A percentile compares a stretch with the other conserved stretches of the same genome.
These are phyloP conservation scores for Drosophila punjabiensis DNA, from an alignment of 1,140 invertebrate species.

Conservation along the genomic window DNA sequence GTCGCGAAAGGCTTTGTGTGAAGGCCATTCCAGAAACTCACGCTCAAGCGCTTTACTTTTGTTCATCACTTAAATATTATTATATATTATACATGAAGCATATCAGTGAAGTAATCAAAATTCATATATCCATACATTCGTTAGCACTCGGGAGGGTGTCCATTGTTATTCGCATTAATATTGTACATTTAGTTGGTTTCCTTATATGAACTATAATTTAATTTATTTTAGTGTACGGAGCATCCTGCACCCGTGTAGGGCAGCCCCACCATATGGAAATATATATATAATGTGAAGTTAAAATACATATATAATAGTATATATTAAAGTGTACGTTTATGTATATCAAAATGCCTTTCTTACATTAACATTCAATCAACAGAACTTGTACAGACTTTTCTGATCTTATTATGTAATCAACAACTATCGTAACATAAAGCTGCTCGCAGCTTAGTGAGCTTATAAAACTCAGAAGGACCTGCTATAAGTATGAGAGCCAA, in stretches of 20 bases:
- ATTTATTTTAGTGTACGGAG: constrained; percentile 35
- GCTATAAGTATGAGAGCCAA: constrained; percentile 46
- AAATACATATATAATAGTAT: constrained; percentile 23
- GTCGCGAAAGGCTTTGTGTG: constrained; percentile 3
- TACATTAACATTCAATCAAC: constrained; percentile 20
- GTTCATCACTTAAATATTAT: constrained; percentile 22
- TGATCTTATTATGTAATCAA: background rate
- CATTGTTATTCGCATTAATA: constrained; percentile 41
- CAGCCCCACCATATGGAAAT: constrained; percentile 18
- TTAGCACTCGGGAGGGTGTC: constrained; percentile 12
- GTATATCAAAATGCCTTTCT: constrained; percentile 27
- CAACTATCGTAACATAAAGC: background rate
- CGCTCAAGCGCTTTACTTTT: constrained; percentile 9
- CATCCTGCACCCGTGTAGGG: constrained; percentile 11
- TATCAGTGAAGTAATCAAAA: constrained; percentile 65
- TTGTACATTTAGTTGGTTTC: constrained; percentile 30
- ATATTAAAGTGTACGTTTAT: constrained; percentile 26
- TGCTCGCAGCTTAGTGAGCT: background rate
- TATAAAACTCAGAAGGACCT: background rate
- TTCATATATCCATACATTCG: constrained; percentile 31
- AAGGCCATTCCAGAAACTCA: constrained; percentile 44
- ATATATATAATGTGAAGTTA: constrained; percentile 37
- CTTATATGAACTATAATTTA: constrained; percentile 24
- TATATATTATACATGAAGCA: constrained; percentile 46
- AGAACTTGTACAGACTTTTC: background rate